Evolutionary conservation across 2,113 vertebrate species (phyloP).

Genomic region (Lethenteron reissneri): DNA sequence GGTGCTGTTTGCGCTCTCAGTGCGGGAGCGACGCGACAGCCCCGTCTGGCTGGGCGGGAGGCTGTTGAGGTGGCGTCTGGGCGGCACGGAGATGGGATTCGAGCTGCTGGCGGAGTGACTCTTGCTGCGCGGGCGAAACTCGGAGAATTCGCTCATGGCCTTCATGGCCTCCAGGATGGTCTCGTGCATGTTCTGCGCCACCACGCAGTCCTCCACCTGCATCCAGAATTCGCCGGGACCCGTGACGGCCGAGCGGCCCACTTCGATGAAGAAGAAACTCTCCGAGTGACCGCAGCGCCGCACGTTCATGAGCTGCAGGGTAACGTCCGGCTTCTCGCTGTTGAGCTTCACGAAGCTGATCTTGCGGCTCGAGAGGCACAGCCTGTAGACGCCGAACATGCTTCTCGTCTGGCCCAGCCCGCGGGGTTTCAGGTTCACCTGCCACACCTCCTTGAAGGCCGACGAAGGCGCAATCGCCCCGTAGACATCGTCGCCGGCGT

Average conservation of each 20-base stretch:
- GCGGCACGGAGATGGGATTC: conserved; percentile 41
- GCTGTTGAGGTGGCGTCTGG: conserved; percentile 32
- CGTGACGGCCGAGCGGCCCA: conserved; percentile 69
- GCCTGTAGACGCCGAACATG: conserved; percentile 63
- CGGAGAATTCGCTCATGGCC: conserved; percentile 79
- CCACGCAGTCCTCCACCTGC: conserved; percentile 87
- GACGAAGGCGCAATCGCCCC: conserved; percentile 47
- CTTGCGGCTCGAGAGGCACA: conserved; percentile 68
- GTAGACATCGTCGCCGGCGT: conserved; percentile 43
- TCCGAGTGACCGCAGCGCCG: conserved; percentile 91
- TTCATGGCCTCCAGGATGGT: conserved; percentile 92
- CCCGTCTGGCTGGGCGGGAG: conserved; percentile 52
- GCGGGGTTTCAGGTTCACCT: conserved; percentile 72
- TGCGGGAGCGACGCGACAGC: conserved; percentile 36
- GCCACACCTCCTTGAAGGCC: conserved; percentile 80
- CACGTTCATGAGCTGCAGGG: conserved; percentile 86
- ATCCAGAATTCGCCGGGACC: conserved; percentile 97
- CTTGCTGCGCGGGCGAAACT: conserved; percentile 85
- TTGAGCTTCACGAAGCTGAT: conserved; percentile 81
- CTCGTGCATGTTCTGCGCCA: conserved; percentile 95
- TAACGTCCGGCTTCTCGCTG: conserved; percentile 58
- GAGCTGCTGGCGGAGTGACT: conserved; percentile 46
- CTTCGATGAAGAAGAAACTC: conserved; percentile 94
- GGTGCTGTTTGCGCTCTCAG: conserved; percentile 22
- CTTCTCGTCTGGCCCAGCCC: conserved; percentile 69